These are phyloP conservation scores for Eledone cirrhosa DNA, from an alignment of 2,888 invertebrate genomes.

Conservation along the genomic window DNA sequence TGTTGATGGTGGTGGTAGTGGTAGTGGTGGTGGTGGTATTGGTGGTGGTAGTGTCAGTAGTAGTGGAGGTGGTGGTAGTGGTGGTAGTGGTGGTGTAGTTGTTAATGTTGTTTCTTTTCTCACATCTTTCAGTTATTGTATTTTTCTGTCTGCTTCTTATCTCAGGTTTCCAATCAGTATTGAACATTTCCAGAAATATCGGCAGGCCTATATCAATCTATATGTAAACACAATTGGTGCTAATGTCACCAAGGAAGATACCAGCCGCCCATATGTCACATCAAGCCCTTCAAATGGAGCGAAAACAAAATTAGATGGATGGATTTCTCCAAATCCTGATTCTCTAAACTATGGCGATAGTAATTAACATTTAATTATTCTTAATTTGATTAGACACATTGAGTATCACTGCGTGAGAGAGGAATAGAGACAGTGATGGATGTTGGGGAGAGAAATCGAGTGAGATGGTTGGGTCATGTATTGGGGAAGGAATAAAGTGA, in stretches of 20 bases:
- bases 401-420: no score
- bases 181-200: constrained; percentile 45
- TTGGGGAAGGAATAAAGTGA: no score
- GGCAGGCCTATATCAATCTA: constrained; percentile 80
- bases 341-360: constrained; percentile 83
- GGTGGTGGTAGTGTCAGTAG: no score
- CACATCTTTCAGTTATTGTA: neutral
- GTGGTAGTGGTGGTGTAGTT: neutral
- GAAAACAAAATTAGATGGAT: constrained; percentile 73
- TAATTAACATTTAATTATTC: constrained; percentile 38
- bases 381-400: neutral
- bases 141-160: neutral
- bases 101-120: neutral
- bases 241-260: constrained; percentile 50
- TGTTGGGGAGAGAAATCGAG: no score
- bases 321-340: constrained; percentile 81
- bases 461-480: no score
- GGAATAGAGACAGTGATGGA: no score
- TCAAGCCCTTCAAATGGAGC: constrained; percentile 81
- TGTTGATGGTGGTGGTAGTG: no score
- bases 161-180: no score
- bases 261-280: constrained; percentile 76
- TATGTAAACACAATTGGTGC: constrained; percentile 66
- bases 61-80: no score
- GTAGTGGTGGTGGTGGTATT: no score